Base-by-base conservation (phyloP, 2,888 invertebrate species). In the Allacma fusca region DNA sequence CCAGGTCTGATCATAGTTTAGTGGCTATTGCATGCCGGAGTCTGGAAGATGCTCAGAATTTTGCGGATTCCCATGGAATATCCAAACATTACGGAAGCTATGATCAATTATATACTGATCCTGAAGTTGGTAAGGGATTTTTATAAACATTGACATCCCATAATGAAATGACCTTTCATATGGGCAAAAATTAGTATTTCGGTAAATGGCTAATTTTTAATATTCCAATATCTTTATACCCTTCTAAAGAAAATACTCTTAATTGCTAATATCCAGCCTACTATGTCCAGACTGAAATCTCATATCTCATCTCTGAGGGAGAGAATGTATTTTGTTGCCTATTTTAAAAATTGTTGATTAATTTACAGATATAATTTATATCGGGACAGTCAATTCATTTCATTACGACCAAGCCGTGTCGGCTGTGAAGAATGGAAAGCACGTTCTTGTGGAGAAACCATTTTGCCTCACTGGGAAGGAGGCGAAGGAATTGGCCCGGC, bases 371-470 rank as follows among this genome's bases (percentile, higher is more conserved):
- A 90, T 96, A 13, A 93, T 93, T 0, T 97, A 97, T 86, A 90
- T 97, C 82, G 96, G 94, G 5, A 89, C 90, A 0, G 87, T 96
- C 24, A 92, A 94, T 86, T 90, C 92, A 0, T 89, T 91, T 81
- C 97, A 97, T 87, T 91, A 90, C 82, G 88, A 90, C 57, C 87
- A 93, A 12, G 88, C 91, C 0, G 91, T 92, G 86, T 85, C 94
- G 77, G 93, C 94, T 90, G 87, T 97, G n/a, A 90, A 92, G 80
- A 88, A 91, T 84, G 94, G 94, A 0, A 97, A 97, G 86, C 92
- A 94, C 85, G 92, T 97, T 0, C 88, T 97, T 0, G 94, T 95
- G 86, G 97, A 97, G 87, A 97, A 97, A 86, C 95, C 97, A 0
- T 87, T 97, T 80, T 92, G 94, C 72, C 87, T 96, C 87, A 95